These are phyloP conservation scores for Aethes cnicana DNA, from an alignment of 2,888 invertebrate genomes.

Conservation along the genomic window DNA sequence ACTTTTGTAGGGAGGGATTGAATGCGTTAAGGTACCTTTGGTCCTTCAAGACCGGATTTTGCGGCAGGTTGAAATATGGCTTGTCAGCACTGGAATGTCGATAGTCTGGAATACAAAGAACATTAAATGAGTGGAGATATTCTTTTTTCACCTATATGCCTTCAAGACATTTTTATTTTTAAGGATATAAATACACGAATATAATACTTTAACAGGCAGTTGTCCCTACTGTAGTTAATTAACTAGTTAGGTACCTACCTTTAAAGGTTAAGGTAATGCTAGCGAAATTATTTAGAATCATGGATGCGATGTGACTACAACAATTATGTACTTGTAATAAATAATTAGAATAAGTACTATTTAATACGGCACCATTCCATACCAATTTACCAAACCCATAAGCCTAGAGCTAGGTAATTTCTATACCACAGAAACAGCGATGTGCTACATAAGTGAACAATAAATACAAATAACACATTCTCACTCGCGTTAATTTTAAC, in stretches of 20 bases:
- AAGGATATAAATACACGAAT: no score
- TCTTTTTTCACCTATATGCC: background rate
- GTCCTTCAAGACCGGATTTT: constrained; percentile 50
- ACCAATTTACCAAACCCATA: constrained; percentile 41
- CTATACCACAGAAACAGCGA: constrained; percentile 17
- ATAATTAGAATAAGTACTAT: constrained; percentile 16
- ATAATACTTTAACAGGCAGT: constrained; percentile 24
- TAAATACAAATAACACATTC: constrained; percentile 17
- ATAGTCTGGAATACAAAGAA: constrained; percentile 77
- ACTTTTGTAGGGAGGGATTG: constrained; percentile 56
- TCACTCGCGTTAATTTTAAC: constrained; percentile 21
- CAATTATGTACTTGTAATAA: constrained; percentile 2
- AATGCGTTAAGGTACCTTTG: constrained; percentile 57
- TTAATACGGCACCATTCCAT: constrained; percentile 38
- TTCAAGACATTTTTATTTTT: no score
- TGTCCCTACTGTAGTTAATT: constrained; percentile 1
- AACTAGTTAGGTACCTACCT: no score
- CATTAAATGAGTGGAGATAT: constrained; percentile 17
- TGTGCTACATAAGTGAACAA: constrained; percentile 20
- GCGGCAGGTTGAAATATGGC: constrained; percentile 59
- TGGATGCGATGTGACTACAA: constrained; percentile 19
- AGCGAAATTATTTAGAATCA: background rate
- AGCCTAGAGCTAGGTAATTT: constrained; percentile 35
- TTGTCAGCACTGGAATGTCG: constrained; percentile 85
- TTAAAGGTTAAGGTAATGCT: no score